Percentiles rank a stretch among this genome's conserved stretches.
Evolutionary conservation across 2,888 invertebrate species (phyloP).

Genomic region (Xiphydria camelus): DNA sequence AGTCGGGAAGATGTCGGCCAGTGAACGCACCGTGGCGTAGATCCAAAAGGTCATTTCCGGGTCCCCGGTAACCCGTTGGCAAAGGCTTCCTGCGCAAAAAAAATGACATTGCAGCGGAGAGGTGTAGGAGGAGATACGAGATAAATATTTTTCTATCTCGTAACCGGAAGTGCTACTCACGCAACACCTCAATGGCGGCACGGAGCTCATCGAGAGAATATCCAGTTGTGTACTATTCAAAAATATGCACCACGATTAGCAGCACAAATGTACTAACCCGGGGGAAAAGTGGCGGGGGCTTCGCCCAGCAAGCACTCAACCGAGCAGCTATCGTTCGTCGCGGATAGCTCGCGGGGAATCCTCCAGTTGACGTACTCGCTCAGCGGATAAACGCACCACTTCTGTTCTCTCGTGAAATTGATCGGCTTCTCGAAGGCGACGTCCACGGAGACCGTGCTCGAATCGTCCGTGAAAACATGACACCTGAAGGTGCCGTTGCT

Average conservation of each 20-base stretch:
- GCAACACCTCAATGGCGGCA: neutral
- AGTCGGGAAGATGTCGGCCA: conserved; percentile 78
- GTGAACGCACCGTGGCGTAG: conserved; percentile 70
- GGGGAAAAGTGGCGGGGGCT: too few relatives aligned
- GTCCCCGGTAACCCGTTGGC: conserved; percentile 66
- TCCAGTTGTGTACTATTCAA: too few relatives aligned
- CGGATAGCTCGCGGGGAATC: conserved; percentile 62
- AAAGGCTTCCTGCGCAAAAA: conserved; percentile 72
- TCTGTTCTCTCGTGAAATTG: conserved; percentile 56
- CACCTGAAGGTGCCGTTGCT: conserved; percentile 56
- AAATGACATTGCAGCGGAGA: conserved; percentile 65
- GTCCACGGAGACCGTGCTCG: conserved; percentile 60
- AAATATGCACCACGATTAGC: too few relatives aligned
- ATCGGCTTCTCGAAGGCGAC: conserved; percentile 61
- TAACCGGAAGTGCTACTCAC: neutral
- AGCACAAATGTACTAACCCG: too few relatives aligned
- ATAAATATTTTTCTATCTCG: neutral
- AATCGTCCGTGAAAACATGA: conserved; percentile 66
- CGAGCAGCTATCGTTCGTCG: conserved; percentile 62
- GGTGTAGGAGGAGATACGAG: conserved; percentile 1
- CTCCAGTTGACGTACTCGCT: conserved; percentile 61
- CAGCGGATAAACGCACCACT: conserved; percentile 72
- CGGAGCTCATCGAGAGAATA: too few relatives aligned
- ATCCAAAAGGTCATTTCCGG: conserved; percentile 71
- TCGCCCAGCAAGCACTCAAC: too few relatives aligned